Evolutionary conservation across 2,888 invertebrate species (phyloP), one percentile per base, ranked within the genome.

Genomic region (Eilema caniola): DNA sequence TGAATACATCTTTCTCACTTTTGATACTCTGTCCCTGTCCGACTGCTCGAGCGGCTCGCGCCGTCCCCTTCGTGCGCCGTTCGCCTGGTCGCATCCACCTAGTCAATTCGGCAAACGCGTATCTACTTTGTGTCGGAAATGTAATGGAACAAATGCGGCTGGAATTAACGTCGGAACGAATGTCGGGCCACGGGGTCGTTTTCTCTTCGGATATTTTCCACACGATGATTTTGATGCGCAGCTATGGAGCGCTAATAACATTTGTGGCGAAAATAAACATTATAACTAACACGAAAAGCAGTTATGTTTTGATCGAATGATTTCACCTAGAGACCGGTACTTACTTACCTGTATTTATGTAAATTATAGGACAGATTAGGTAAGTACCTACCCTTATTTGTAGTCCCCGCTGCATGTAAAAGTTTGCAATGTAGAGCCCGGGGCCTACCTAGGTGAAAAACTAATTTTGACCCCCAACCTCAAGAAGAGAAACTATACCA

Each of bases 1-100:
- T 96, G 95, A 96, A 96, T 95, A 95, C 95, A 95, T 95, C 95
- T 95, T 95, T 95, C 95, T 95, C 95, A 95, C 95, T 95, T 95
- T 94, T 95, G 93, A 92, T 92, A 86, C 85, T 85, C 85, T 86
- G 83, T 94, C 94, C 90, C 86, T 88, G 77, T 94, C 86, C 74
- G 87, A 80, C 90, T 57, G 84, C 80, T 73, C 81, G 65, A 74
- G 65, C 69, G 75, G 76, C 89, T 90, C 91, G 85, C 84, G 79
- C 83, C 89, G 84, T 93, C 94, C 89, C 89, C 82, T 84, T 92
- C 90, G 83, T 76, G 77, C 85, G 76, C 82, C 86, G 91, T 87
- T 93, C 95, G 93, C 93, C 92, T 91, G 93, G 92, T 90, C 94
- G 94, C 94, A 92, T 94, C 93, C 93, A 91, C 93, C 95, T 93